Evolutionary conservation across 2,797 vertebrate species (phyloP), one percentile per base, ranked within the genome.

Genomic region (Poecilia gillii): DNA sequence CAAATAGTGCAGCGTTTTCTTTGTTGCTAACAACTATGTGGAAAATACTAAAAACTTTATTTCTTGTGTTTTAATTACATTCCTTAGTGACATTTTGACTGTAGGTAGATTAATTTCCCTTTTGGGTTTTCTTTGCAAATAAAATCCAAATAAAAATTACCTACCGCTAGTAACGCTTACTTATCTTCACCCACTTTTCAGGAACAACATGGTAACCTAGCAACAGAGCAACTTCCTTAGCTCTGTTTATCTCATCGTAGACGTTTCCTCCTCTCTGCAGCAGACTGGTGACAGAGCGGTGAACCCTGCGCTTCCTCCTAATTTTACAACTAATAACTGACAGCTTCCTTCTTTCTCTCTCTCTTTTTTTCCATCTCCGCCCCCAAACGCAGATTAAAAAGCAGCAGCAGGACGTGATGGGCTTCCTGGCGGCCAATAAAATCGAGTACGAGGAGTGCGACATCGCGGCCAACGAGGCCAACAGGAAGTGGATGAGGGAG

Each of bases 401-500:
- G 94, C 97, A 99, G 92, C 98, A 99, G 90, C 98, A 99, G 95
- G 98, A 99, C 89, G 96, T 99, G 23, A 90, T 97, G 91, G 95
- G 97, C 59, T 99, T 99, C 93, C 93, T 99, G 85, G 94, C 97
- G 43, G 97, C 95, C 90, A 98, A 99, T 93, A 99, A 99, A 94
- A 99, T 99, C 1, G 96, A 96, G 62, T 99, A 96, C 80, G 97
- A 99, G 93, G 98, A 99, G 91, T 98, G 97, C 80, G 98, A 99
- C 90, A 99, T 99, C 3, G 98, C 98, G 0, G 97, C 97, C 87
- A 97, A 97, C 0, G 98, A 99, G 91, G 97, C 95, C 83, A 99
- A 98, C 92, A 95, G 97, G 84, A 98, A 97, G 86, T 99, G 97
- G 97, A 99, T 99, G 98, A 95, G 98, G 12, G 98, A 98, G 95